Percentiles rank a stretch among this genome's conserved stretches.
phyloP scores from a whole-genome alignment of 2,888 invertebrate species.

The Pseudoips prasinana region DNA sequence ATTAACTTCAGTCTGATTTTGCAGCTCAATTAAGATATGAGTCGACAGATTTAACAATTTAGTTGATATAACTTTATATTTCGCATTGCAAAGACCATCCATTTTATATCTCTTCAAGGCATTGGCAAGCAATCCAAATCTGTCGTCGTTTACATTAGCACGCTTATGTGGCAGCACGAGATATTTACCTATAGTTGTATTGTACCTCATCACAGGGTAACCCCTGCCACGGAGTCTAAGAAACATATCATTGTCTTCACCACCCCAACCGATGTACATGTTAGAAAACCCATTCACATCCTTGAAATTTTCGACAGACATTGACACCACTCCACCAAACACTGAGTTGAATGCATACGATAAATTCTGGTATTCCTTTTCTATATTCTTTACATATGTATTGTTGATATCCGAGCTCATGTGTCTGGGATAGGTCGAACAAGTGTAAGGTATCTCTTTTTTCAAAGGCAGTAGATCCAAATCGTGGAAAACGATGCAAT shows the following conservation, averaged over 20 bases:
- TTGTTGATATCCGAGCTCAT: constrained; percentile 4
- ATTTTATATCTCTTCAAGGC: too few relatives aligned
- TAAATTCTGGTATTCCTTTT: not conserved
- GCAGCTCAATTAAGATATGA: too few relatives aligned
- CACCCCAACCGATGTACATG: constrained; percentile 11
- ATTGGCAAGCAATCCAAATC: too few relatives aligned
- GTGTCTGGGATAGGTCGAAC: constrained; percentile 12
- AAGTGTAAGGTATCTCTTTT: constrained; percentile 19
- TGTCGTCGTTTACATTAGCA: too few relatives aligned
- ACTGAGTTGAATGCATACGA: not conserved
- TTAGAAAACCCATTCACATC: constrained; percentile 21
- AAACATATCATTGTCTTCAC: constrained; percentile 18
- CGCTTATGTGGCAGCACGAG: not conserved
- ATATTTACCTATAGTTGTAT: constrained; percentile 11
- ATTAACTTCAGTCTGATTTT: too few relatives aligned
- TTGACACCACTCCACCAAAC: constrained; percentile 17
- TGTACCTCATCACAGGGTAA: constrained; percentile 2
- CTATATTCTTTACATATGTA: not conserved
- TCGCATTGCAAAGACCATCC: not conserved
- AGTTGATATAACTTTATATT: not conserved
- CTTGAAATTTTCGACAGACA: constrained; percentile 12
- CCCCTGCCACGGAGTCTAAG: constrained; percentile 4
- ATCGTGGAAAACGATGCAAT: constrained; percentile 25
- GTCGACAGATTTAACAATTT: too few relatives aligned
- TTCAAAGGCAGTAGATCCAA: constrained; percentile 20